A percentile compares a stretch with the other conserved stretches of the same genome.
These are phyloP conservation scores for Drosophila burlai DNA, from an alignment of 1,140 invertebrate species.

Conservation along the genomic window DNA sequence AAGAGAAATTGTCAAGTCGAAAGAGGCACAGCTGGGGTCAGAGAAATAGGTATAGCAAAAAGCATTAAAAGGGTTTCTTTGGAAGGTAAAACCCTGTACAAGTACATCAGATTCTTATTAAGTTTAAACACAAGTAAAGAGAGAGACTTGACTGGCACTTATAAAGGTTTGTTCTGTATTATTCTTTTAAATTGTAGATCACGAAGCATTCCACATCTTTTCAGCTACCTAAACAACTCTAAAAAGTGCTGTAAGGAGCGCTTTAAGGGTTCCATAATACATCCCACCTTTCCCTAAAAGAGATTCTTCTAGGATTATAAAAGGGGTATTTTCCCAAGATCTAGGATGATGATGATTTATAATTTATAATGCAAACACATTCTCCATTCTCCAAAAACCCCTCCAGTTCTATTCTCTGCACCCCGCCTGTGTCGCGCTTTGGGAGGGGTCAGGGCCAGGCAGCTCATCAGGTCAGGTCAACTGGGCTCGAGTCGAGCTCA, in stretches of 20 bases:
- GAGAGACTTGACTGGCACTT: neutral
- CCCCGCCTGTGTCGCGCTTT: constrained; percentile 8
- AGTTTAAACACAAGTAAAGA: neutral
- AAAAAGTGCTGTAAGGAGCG: too few relatives aligned
- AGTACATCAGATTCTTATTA: neutral
- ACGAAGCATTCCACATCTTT: too few relatives aligned
- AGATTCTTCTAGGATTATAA: neutral
- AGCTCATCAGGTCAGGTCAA: constrained; percentile 16
- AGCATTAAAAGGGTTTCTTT: neutral
- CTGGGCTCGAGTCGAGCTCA: neutral
- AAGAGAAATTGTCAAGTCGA: constrained; percentile 39
- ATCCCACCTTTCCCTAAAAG: too few relatives aligned
- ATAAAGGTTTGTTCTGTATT: too few relatives aligned
- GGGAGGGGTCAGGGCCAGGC: constrained; percentile 29
- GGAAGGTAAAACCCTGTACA: neutral
- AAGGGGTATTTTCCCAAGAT: rapidly evolving
- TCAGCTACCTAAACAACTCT: neutral
- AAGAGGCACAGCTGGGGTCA: neutral
- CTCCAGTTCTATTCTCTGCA: neutral
- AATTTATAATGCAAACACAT: neutral
- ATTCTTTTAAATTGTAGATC: neutral
- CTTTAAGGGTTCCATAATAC: neutral
- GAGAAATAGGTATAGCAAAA: neutral
- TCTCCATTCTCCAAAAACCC: neutral
- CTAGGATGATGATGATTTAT: neutral